Percentiles rank a stretch among this genome's conserved stretches.
Evolutionary conservation across 1,140 invertebrate genomes (phyloP).

Genomic region (Aphelenchoides fujianensis): DNA sequence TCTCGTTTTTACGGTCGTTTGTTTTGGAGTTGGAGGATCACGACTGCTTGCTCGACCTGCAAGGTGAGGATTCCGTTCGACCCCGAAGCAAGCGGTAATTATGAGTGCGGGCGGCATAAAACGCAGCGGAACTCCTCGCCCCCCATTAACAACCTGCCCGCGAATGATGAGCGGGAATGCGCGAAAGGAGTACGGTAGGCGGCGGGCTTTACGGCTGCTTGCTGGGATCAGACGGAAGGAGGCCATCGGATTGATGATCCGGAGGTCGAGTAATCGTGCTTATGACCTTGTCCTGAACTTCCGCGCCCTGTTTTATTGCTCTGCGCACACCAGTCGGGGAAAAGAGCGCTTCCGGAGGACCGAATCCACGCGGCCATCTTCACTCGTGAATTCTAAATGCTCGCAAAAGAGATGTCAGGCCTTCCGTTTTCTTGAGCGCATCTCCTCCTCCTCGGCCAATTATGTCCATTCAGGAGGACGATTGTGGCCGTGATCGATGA

Average conservation of each 20-base stretch:
- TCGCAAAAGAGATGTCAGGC: too few species aligned
- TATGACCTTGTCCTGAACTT: conserved; percentile 2
- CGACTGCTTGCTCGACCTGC: too few species aligned
- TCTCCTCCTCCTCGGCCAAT: neutral
- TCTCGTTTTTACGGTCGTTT: too few species aligned
- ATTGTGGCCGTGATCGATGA: conserved; percentile 1
- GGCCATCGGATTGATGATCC: neutral
- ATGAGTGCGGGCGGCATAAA: neutral
- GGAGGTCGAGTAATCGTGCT: too few species aligned
- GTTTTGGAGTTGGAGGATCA: too few species aligned
- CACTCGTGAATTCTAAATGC: neutral
- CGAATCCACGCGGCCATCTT: too few species aligned
- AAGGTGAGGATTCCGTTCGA: too few species aligned
- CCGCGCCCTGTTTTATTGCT: neutral
- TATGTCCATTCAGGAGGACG: neutral
- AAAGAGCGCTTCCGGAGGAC: too few species aligned
- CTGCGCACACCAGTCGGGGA: too few species aligned
- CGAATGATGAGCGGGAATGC: neutral
- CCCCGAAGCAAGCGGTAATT: conserved; percentile 1
- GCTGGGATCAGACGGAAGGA: neutral
- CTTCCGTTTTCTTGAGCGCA: conserved; percentile 1
- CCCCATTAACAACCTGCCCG: neutral
- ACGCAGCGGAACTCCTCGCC: neutral
- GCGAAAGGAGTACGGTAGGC: neutral
- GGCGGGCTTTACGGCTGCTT: neutral